A percentile compares a stretch with the other conserved stretches of the same genome.
Conservation (phyloP, 2,797 vertebrate species). For the Chloroceryle amazona region DNA sequence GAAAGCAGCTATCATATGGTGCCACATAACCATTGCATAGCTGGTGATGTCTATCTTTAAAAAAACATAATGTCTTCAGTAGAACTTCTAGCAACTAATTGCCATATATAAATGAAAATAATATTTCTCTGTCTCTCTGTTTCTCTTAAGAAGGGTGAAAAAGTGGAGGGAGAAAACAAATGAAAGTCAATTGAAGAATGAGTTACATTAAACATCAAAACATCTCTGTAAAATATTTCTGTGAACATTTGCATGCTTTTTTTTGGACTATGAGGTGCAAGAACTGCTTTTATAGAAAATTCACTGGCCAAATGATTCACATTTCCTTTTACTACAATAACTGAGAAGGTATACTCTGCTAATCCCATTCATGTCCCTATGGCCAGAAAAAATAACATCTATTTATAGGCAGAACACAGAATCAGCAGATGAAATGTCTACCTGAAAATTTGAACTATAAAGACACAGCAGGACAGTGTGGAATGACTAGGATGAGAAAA, state of each 20-base stretch:
- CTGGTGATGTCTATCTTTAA: background rate
- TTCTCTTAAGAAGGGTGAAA: background rate
- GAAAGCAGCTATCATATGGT: background rate
- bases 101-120: background rate
- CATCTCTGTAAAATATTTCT: background rate
- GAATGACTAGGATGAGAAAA: background rate
- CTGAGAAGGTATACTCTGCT: background rate
- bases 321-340: background rate
- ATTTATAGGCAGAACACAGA: background rate
- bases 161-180: background rate
- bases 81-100: background rate
- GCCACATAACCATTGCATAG: background rate
- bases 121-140: background rate
- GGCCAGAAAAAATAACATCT: background rate
- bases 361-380: background rate
- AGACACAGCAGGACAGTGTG: background rate
- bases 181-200: background rate
- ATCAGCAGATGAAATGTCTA: background rate
- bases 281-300: background rate
- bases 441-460: background rate
- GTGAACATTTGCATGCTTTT: background rate
- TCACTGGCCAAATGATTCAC: background rate
- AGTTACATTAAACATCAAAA: background rate
- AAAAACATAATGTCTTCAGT: background rate
- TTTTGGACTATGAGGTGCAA: background rate